Base-by-base conservation (phyloP, 1,140 invertebrate genomes). In the Heliconius hewitsoni region DNA sequence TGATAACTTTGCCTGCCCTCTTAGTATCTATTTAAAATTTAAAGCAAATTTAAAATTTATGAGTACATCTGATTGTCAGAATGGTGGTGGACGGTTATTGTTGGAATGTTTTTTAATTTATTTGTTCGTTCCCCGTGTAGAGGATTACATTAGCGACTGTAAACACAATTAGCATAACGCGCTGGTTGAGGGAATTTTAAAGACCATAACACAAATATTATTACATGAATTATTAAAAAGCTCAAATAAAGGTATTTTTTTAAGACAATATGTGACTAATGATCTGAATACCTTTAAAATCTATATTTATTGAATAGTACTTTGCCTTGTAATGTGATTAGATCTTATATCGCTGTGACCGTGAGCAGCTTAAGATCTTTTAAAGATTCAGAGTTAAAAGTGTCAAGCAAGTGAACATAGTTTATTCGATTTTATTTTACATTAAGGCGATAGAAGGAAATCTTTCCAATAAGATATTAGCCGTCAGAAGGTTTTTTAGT, bases 141-240 rank as follows among this genome's bases (percentile, higher is more conserved):
- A 60, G 57, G 57, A 60, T 60, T 60, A 60, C 57, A 60, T 60
- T 60, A 60, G 57, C 57, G 57, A n/a, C 57, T 37, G 57, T 60
- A 60, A 60, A 60, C 57, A 60, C 23, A 60, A 60, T 60, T 60
- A 60, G 57, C 57, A 60, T 60, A 60, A 23, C 57, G 57, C 57
- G 57, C 57, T 11, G 57, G 57, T 60, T 60, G n/a, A 60, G n/a
- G 57, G 57, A 6, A 4, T n/a, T 60, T 27, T 60, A 23, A 60
- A 60, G n/a, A 60, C 57, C 57, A 60, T 60, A 60, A 60, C 19
- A 60, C 23, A 60, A 60, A 60, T 60, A 60, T 27, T 60, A 60
- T 60, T 60, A 9, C n/a, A 60, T 60, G 8, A 60, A 60, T 60
- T 60, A 60, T 60, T 60, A 27, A 60, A 60, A 60, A n/a, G 57